phyloP scores from a whole-genome alignment of 53 echinoderm and acorn worm genomes.

The Holothuria scabra region DNA sequence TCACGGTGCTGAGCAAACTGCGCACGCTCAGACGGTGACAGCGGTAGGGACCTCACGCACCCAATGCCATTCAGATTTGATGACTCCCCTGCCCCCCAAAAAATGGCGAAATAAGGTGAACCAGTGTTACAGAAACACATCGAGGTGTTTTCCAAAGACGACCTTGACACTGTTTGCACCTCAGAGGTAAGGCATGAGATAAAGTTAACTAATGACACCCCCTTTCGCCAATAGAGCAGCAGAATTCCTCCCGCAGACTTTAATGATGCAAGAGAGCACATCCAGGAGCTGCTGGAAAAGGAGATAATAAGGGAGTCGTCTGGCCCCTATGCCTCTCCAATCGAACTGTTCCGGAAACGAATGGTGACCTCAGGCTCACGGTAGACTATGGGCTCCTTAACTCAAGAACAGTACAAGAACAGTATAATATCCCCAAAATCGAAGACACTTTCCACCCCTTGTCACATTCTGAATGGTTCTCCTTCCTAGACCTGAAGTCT shows the following conservation, averaged over 20 bases:
- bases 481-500: constrained; percentile 59
- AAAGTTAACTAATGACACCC: constrained; percentile 52
- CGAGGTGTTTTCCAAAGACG: constrained; percentile 55
- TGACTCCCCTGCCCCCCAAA: constrained; percentile 48
- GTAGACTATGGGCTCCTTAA: constrained; percentile 66
- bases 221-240: constrained; percentile 56
- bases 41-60: not conserved
- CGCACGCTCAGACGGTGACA: not conserved
- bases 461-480: constrained; percentile 58
- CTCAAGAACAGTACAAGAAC: constrained; percentile 54
- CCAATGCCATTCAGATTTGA: constrained; percentile 20
- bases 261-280: constrained; percentile 57
- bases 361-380: constrained; percentile 56
- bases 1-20: not conserved
- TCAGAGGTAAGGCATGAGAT: constrained; percentile 53
- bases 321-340: constrained; percentile 61
- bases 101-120: not conserved
- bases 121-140: not conserved
- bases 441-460: constrained; percentile 62
- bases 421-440: constrained; percentile 61
- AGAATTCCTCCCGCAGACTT: constrained; percentile 60
- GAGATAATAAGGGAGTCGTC: constrained; percentile 61
- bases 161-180: constrained; percentile 64
- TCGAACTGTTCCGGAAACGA: constrained; percentile 70
- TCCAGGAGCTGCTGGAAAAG: constrained; percentile 58